phyloP scores from a whole-genome alignment of 2,113 vertebrate species.

The Psettodes erumei region DNA sequence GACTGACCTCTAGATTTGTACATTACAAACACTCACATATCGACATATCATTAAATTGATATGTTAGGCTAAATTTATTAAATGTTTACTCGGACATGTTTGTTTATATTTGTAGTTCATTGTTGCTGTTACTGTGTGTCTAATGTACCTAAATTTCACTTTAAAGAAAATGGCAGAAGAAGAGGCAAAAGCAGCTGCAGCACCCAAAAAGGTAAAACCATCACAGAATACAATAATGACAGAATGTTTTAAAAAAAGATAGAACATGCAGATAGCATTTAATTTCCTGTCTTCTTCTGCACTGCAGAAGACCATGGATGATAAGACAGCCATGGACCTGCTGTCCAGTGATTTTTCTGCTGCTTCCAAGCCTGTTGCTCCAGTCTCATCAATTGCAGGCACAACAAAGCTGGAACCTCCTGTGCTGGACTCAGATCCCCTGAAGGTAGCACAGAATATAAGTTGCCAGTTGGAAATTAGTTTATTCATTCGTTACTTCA shows the following conservation, averaged over 20 bases:
- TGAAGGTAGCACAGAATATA: conserved; percentile 60
- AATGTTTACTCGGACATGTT: neutral
- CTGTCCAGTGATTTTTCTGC: conserved; percentile 74
- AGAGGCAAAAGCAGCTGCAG: conserved; percentile 37
- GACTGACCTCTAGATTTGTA: neutral
- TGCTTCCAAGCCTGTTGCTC: conserved; percentile 9
- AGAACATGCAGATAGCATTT: neutral
- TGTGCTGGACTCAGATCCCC: conserved; percentile 50
- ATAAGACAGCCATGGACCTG: conserved; percentile 72
- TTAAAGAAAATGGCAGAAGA: conserved; percentile 67
- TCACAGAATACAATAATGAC: neutral
- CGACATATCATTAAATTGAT: too few relatives aligned
- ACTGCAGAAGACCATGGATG: conserved; percentile 69
- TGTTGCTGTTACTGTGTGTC: neutral
- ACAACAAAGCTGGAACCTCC: conserved; percentile 50
- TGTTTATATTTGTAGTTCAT: neutral
- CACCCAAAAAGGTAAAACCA: conserved; percentile 65
- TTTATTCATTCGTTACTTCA: neutral
- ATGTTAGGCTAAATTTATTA: too few relatives aligned
- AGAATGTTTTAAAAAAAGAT: neutral
- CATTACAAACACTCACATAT: neutral
- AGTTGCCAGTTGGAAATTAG: neutral
- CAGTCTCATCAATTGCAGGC: conserved; percentile 3
- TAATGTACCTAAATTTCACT: neutral
- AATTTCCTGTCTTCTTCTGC: neutral